Evolutionary conservation across 2,113 vertebrate species (phyloP), one percentile per base, ranked within the genome.

Genomic region (Trematocara variabile): DNA sequence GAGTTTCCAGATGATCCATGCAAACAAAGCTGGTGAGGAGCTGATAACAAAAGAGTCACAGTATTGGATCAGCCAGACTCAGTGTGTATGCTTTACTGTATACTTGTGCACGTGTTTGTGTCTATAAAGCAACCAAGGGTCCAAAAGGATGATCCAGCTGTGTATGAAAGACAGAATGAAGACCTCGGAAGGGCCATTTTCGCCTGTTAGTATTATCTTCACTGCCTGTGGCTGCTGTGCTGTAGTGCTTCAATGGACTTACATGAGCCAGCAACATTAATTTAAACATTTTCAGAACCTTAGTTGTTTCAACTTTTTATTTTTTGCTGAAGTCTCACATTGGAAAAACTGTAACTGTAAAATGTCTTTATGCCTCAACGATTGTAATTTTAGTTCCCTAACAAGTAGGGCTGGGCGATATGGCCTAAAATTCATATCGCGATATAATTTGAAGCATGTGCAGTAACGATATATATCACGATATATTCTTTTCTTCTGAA

Each of bases 91-190:
- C 73, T 89, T 91, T 83, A 79, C 75, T 70, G 80, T 53, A 56
- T 83, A 81, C 73, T 81, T 82, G 80, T 80, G 79, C 58, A 56
- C 20, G 53, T 81, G 90, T 70, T 28, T 83, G 68, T 68, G 90
- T 70, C 30, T 83, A 7, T 68, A 79, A 80, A 82, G 80, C 86
- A 82, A 58, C 88, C 88, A 16, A 3, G 77, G 91, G 89, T 89
- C 91, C 93, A 93, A 79, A 70, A 94, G 92, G 92, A 95, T 94
- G 86, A 94, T 94, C 92, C 92, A 89, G 79, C 81, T 86, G 93
- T 83, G 92, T 56, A 34, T 10, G 65, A 80, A 91, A 92, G 91
- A 88, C 87, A 86, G 55, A 87, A 88, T 20, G 83, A 92, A 94
- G 90, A 94, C 77, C 82, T 86, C 82, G 28, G 70, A 86, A 90